These are phyloP conservation scores for Catotricha subobsoleta DNA, from an alignment of 2,888 invertebrate genomes.

Conservation along the genomic window DNA sequence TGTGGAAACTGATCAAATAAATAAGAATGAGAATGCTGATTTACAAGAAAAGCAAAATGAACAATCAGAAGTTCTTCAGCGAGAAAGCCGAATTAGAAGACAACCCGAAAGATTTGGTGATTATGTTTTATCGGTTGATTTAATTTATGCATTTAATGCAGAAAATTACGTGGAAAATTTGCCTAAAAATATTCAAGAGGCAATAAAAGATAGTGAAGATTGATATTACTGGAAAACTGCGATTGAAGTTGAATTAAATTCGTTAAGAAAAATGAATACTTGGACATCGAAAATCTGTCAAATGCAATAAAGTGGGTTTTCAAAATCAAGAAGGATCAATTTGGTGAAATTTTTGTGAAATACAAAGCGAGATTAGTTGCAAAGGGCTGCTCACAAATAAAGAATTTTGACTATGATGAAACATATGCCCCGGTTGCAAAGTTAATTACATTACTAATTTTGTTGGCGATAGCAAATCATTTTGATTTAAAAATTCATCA, in stretches of 20 bases:
- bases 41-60: too few relatives aligned
- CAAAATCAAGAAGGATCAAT: conserved; percentile 2
- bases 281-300: conserved; percentile 12
- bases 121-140: neutral
- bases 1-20: neutral
- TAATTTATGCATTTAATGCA: conserved; percentile 7
- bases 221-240: conserved; percentile 12
- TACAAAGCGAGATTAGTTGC: conserved; percentile 12
- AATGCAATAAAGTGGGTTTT: conserved; percentile 7
- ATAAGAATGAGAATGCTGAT: neutral
- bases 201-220: conserved; percentile 6
- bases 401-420: conserved; percentile 10
- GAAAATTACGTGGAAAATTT: conserved; percentile 6
- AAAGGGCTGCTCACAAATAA: conserved; percentile 10
- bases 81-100: neutral
- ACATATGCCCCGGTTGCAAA: conserved; percentile 12
- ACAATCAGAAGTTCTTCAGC: neutral
- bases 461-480: conserved; percentile 11
- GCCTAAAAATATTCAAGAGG: conserved; percentile 7
- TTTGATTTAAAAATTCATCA: conserved; percentile 10
- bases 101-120: neutral
- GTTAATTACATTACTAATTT: conserved; percentile 11
- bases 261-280: conserved; percentile 12
- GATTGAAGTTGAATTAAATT: conserved; percentile 14
- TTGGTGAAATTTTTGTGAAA: conserved; percentile 5